Base-by-base conservation (phyloP, 2,797 vertebrate genomes). In the Lagocephalus sceleratus region DNA sequence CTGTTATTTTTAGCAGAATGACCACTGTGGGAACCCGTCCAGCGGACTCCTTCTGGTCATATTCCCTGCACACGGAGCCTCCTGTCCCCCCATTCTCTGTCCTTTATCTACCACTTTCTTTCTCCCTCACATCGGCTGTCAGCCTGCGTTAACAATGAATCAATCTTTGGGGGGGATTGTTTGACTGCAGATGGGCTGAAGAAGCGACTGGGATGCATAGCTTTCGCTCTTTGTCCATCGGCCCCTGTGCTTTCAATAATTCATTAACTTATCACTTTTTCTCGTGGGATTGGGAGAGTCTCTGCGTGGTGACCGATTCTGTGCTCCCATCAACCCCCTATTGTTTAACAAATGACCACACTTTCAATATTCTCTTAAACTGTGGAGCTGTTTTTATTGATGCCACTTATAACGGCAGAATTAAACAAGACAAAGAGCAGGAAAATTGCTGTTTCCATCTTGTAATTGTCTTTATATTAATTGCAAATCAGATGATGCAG, bases 101-200 rank as follows among this genome's bases (percentile, higher is more conserved):
- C 86, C 85, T 87, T 87, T 89, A 87, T 91, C 86, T 90, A 15
- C 75, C 82, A 76, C 78, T 86, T 79, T 89, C 79, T 85, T 85
- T 84, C 85, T 83, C 87, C 67, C 82, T 87, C 87, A 85, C 88
- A 84, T 84, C 79, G 85, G 84, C 88, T 90, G 90, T 91, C 90
- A 91, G 89, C 84, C 88, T 83, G 85, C 68, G 86, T 92, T 92
- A 91, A 91, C 90, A 91, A 91, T 92, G 87, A 92, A 91, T 92
- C 90, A 91, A 91, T 91, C 90, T 91, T 91, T 85, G 79, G 85
- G 82, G 86, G 86, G 84, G 80, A 83, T 87, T 90, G 89, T 91
- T 91, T 92, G 89, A 91, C 90, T 89, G 87, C 88, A 88, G 89
- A 89, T 91, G 90, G 90, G 89, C 79, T 80, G 87, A 85, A 88